Percentiles rank a stretch among this genome's conserved stretches.
phyloP scores from a whole-genome alignment of 35 echinoderm and acorn worm species.

The Nesometra sesokonis region DNA sequence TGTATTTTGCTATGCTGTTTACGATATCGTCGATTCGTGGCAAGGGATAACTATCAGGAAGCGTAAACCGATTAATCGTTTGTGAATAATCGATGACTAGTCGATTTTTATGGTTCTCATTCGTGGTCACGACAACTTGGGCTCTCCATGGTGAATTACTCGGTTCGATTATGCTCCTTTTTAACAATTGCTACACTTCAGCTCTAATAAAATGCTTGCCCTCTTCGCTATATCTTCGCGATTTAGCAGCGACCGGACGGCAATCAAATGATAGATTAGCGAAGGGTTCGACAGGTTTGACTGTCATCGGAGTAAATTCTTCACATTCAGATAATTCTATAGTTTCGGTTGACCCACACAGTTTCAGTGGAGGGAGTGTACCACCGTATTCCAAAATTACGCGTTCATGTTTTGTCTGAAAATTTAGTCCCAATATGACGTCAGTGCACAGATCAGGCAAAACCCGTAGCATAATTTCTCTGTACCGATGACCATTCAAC shows the following conservation, averaged over 20 bases:
- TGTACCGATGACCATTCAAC: neutral
- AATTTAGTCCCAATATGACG: constrained; percentile 20
- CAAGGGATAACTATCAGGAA: constrained; percentile 28
- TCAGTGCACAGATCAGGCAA: constrained; percentile 16
- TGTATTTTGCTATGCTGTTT: constrained; percentile 9
- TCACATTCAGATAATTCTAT: too few relatives aligned
- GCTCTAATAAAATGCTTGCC: neutral
- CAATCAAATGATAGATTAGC: constrained; percentile 14
- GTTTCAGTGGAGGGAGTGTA: neutral
- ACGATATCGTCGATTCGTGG: constrained; percentile 20
- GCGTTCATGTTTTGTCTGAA: neutral
- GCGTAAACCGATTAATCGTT: constrained; percentile 24
- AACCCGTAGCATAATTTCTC: neutral
- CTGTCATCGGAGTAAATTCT: too few relatives aligned
- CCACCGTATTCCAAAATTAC: too few relatives aligned
- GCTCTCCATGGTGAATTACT: constrained; percentile 27
- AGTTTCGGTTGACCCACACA: too few relatives aligned
- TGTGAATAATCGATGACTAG: constrained; percentile 18
- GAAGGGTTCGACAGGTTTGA: neutral
- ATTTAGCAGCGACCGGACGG: constrained; percentile 18
- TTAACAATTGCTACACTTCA: constrained; percentile 5
- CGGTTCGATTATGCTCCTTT: constrained; percentile 17
- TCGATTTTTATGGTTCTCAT: constrained; percentile 36
- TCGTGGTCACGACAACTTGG: constrained; percentile 16
- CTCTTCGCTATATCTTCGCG: constrained; percentile 15